phyloP scores from a whole-genome alignment of 2,888 invertebrate genomes.

The Syrista parreyssii region DNA sequence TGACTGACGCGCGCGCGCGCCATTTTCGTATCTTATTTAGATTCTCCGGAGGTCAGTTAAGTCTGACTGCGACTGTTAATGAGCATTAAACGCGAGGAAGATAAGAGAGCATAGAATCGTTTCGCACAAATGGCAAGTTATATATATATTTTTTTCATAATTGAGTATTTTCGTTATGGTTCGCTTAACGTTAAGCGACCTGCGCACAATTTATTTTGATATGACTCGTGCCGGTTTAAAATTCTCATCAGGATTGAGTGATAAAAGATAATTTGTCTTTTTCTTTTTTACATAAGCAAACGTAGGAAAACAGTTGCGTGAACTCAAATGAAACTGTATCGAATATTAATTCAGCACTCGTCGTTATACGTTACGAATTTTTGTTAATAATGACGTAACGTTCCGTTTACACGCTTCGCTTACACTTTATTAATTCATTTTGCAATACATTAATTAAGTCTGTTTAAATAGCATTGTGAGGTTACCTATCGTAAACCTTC shows the following conservation, averaged over 20 bases:
- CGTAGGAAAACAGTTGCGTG: neutral
- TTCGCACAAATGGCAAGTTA: neutral
- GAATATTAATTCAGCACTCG: neutral
- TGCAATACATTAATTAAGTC: constrained; percentile 66
- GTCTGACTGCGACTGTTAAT: neutral
- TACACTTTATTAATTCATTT: constrained; percentile 65
- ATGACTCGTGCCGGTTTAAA: neutral
- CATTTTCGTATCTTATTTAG: neutral
- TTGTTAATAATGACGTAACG: neutral
- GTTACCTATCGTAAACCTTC: constrained; percentile 59
- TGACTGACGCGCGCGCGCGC: neutral
- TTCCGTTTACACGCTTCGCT: constrained; percentile 63
- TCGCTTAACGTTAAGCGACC: neutral
- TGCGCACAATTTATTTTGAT: neutral
- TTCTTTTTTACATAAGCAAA: constrained; percentile 1
- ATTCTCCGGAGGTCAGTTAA: neutral
- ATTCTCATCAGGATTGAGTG: constrained; percentile 1
- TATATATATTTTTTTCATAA: neutral
- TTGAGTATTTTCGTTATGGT: neutral
- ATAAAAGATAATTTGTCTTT: neutral
- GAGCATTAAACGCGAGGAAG: neutral
- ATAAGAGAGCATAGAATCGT: neutral
- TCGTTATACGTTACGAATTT: neutral
- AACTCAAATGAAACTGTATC: neutral
- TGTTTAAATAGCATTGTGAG: constrained; percentile 64